Conservation (phyloP, 2,888 invertebrate genomes). For the Plemyria rubiginata region DNA sequence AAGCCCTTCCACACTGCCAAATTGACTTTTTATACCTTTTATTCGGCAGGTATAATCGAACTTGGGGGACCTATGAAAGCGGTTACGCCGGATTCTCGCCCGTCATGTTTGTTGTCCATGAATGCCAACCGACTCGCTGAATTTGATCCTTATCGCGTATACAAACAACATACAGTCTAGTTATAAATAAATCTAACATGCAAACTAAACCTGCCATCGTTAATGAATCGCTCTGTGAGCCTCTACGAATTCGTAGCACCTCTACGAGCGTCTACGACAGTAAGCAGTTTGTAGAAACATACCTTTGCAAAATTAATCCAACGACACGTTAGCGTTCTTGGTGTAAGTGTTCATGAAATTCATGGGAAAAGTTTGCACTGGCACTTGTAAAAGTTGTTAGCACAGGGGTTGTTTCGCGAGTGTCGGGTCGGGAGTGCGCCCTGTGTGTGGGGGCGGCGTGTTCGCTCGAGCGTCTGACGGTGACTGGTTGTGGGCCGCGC, state of each 20-base stretch:
- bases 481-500: conserved; percentile 67
- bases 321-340: conserved; percentile 39
- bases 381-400: conserved; percentile 72
- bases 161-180: conserved; percentile 41
- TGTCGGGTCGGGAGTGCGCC: conserved; percentile 57
- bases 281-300: conserved; percentile 35
- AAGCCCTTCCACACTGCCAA: conserved; percentile 81
- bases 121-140: conserved; percentile 50
- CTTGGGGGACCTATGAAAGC: conserved; percentile 77
- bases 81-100: conserved; percentile 64
- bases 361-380: conserved; percentile 64
- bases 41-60: conserved; percentile 82
- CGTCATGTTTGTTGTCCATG: conserved; percentile 51
- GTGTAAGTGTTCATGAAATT: conserved; percentile 48
- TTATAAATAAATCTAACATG: conserved; percentile 29
- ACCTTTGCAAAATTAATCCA: conserved; percentile 43
- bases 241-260: conserved; percentile 59
- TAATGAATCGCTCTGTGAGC: conserved; percentile 33
- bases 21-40: conserved; percentile 83
- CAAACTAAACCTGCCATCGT: conserved; percentile 35
- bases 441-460: conserved; percentile 78
- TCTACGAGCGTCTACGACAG: conserved; percentile 45
- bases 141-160: conserved; percentile 50
- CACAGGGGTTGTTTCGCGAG: conserved; percentile 73
- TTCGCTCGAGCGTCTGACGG: conserved; percentile 77